phyloP scores from a whole-genome alignment of 2,113 vertebrate genomes.

The Leucosticte australis region DNA sequence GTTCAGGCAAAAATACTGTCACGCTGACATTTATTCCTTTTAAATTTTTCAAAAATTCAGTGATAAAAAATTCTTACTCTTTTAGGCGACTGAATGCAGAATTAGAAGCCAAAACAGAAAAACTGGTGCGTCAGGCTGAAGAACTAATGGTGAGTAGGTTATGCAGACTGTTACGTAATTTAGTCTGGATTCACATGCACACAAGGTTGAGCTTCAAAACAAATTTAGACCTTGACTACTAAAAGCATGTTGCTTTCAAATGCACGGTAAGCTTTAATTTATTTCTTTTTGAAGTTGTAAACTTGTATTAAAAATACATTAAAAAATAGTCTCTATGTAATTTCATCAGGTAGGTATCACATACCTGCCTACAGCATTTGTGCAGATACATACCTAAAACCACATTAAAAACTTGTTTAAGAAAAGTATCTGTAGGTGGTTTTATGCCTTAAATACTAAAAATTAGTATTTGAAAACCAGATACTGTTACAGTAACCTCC shows the following conservation, averaged over 20 bases:
- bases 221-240: background rate
- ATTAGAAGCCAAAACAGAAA: conserved; percentile 89
- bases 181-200: background rate
- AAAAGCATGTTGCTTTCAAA: background rate
- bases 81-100: conserved; percentile 89
- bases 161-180: background rate
- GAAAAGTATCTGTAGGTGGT: background rate
- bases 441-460: background rate
- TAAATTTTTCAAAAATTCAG: background rate
- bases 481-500: background rate
- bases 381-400: background rate
- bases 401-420: background rate
- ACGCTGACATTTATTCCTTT: background rate
- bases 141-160: conserved; percentile 84
- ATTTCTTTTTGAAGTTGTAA: background rate
- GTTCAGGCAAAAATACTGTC: background rate
- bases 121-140: conserved; percentile 86
- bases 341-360: background rate
- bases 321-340: background rate
- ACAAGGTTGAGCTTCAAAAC: background rate
- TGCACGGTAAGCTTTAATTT: background rate
- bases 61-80: conserved; percentile 6
- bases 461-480: background rate
- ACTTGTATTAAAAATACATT: background rate
- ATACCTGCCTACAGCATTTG: background rate